phyloP scores from a whole-genome alignment of 37 sponge, comb jelly and placozoan genomes.

The Aphrocallistes beatrix region DNA sequence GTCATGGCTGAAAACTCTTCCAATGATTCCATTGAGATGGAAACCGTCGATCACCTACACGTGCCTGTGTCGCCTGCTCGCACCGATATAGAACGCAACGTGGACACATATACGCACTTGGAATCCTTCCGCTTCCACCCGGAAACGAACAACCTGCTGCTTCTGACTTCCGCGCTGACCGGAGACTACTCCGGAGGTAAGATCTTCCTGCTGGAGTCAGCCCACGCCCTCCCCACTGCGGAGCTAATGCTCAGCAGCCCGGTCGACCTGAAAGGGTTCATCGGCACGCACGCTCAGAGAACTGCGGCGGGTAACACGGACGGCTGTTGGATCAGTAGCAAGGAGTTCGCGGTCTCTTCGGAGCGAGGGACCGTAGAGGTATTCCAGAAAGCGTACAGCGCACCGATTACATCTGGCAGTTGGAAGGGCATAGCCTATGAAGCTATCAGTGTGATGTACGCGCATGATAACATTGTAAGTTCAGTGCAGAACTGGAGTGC shows the following conservation, averaged over 20 bases:
- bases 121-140: neutral
- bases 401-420: neutral
- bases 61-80: too few relatives aligned
- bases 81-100: neutral
- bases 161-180: neutral
- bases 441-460: neutral
- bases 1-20: neutral
- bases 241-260: neutral
- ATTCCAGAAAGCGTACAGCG: neutral
- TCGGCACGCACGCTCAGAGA: neutral
- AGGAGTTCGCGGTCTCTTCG: neutral
- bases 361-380: neutral
- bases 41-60: neutral
- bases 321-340: neutral
- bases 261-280: neutral
- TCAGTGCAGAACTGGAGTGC: neutral
- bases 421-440: neutral
- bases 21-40: neutral
- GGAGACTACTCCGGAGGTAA: neutral
- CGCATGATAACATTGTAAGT: neutral
- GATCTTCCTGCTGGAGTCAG: neutral
- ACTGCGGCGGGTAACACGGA: neutral
- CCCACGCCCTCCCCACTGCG: neutral
- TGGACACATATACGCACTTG: neutral
- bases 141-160: neutral